phyloP scores from a whole-genome alignment of 2,797 vertebrate species.

The Amazona ochrocephala region DNA sequence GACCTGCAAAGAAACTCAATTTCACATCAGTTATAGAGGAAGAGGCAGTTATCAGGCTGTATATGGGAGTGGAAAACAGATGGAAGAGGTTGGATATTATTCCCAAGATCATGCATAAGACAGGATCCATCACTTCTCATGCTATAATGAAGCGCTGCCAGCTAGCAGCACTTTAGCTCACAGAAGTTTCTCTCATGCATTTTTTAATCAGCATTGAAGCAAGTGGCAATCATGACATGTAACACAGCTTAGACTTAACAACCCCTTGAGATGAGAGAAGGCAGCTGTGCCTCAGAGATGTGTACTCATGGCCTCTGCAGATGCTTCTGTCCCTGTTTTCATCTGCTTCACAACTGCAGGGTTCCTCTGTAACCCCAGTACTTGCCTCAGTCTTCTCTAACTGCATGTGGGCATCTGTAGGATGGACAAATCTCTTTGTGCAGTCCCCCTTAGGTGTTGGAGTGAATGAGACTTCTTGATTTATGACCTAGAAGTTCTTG shows the following conservation, averaged over 20 bases:
- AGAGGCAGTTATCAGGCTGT: background rate
- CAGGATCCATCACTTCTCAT: background rate
- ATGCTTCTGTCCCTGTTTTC: conserved; percentile 10
- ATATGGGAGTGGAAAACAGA: background rate
- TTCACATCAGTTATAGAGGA: background rate
- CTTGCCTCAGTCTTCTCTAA: background rate
- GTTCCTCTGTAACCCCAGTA: background rate
- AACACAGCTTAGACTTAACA: conserved; percentile 17
- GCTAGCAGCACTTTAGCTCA: background rate
- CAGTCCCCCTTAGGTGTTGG: background rate
- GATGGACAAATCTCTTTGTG: background rate
- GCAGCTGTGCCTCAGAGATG: background rate
- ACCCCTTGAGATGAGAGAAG: conserved; percentile 24
- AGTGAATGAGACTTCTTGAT: background rate
- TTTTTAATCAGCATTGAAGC: conserved; percentile 29
- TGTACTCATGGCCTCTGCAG: conserved; percentile 28
- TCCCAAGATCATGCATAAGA: background rate
- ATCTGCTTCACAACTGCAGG: background rate
- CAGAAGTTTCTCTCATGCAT: background rate
- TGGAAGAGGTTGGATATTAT: conserved; percentile 18
- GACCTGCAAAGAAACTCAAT: background rate
- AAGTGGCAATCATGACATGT: background rate
- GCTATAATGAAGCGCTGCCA: background rate
- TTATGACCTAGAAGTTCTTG: background rate
- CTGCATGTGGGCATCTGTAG: background rate